A percentile compares a stretch with the other conserved stretches of the same genome.
Conservation (phyloP, 2,888 invertebrate genomes). For the Acanthosoma haemorrhoidale region DNA sequence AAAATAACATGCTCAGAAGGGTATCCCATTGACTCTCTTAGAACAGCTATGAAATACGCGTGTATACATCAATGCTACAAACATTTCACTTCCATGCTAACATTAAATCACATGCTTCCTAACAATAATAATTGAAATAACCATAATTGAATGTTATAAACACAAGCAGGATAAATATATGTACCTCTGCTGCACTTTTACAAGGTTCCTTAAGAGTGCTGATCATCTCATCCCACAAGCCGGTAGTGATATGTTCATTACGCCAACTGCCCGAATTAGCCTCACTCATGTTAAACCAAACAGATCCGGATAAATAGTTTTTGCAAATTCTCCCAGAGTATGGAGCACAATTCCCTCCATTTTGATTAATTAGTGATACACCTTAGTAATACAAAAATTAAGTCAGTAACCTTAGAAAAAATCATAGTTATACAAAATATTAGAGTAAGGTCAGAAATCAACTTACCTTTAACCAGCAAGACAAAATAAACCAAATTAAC, state of each 20-base stretch:
- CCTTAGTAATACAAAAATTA: background rate
- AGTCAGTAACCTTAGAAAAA: background rate
- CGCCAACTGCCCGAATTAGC: conserved; percentile 62
- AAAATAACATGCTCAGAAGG: no score
- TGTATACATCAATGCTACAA: no score
- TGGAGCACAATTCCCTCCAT: conserved; percentile 58
- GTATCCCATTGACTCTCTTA: no score
- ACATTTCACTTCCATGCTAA: no score
- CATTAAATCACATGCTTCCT: no score
- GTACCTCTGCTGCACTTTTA: conserved; percentile 74
- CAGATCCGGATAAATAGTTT: conserved; percentile 59
- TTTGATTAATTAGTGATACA: background rate
- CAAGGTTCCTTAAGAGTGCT: conserved; percentile 74
- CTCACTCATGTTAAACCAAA: conserved; percentile 67
- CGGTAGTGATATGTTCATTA: conserved; percentile 78
- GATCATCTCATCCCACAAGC: conserved; percentile 82
- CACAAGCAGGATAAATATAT: background rate
- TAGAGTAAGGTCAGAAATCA: background rate
- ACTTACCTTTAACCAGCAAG: background rate
- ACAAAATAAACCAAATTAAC: background rate
- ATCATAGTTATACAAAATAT: background rate
- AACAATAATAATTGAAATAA: no score
- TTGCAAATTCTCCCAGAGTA: conserved; percentile 81
- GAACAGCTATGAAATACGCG: no score
- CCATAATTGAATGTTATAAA: background rate